Evolutionary conservation across 2,113 vertebrate genomes (phyloP).

Genomic region (Equus quagga): DNA sequence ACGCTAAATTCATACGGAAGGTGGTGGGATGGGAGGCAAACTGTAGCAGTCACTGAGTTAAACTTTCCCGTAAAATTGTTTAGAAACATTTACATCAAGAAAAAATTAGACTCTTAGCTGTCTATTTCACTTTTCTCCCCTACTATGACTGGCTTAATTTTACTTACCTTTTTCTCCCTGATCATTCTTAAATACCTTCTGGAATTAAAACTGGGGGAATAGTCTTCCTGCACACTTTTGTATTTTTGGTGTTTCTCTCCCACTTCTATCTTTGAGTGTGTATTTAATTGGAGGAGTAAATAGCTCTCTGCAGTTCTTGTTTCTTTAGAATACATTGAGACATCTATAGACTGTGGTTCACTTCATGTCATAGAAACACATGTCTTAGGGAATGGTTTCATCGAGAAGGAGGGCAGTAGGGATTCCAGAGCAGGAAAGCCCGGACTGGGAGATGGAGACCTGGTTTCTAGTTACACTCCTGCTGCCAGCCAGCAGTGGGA

Average conservation of each 20-base stretch:
- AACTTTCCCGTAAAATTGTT: not conserved
- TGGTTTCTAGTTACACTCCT: conserved; percentile 25
- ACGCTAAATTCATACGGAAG: not conserved
- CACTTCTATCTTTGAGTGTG: not conserved
- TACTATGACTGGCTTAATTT: not conserved
- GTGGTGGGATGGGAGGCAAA: not conserved
- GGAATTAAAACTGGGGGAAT: conserved; percentile 7
- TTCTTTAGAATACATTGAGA: conserved; percentile 17
- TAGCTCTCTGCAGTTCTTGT: conserved; percentile 1
- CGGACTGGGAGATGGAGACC: not conserved
- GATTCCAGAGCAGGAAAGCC: not conserved
- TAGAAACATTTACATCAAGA: not conserved
- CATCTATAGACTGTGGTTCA: not conserved
- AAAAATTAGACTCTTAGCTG: not conserved
- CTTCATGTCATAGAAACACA: conserved; percentile 14
- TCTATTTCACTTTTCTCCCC: conserved; percentile 1
- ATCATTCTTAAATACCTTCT: conserved; percentile 29
- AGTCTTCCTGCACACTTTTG: not conserved
- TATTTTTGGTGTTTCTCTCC: not conserved
- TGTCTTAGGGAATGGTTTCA: not conserved
- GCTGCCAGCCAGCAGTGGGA: not conserved
- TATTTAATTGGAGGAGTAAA: not conserved
- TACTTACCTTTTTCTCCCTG: not conserved
- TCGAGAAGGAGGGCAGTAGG: not conserved
- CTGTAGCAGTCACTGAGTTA: not conserved